Evolutionary conservation across 2,888 invertebrate genomes (phyloP).

Genomic region (Tigriopus californicus): DNA sequence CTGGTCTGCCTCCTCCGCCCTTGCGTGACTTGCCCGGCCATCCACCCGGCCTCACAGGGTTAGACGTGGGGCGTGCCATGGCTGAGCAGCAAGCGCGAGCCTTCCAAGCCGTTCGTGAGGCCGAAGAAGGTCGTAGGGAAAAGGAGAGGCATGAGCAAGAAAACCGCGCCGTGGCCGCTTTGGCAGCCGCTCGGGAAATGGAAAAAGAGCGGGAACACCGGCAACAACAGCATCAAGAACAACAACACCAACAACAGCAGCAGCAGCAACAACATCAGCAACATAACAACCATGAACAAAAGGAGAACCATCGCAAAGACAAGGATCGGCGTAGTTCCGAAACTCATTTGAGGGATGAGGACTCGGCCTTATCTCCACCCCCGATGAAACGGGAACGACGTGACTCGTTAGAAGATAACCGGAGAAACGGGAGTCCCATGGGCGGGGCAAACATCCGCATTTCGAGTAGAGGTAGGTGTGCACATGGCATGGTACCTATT

Average conservation of each 20-base stretch:
- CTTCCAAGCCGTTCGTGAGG: no score
- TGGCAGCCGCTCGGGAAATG: no score
- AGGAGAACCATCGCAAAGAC: not conserved
- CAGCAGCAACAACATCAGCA: not conserved
- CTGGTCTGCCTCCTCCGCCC: constrained; percentile 6
- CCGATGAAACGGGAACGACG: constrained; percentile 15
- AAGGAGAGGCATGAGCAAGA: no score
- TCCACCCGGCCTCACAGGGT: not conserved
- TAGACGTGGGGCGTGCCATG: no score
- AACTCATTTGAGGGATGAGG: not conserved
- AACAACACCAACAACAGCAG: not conserved
- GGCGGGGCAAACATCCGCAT: constrained; percentile 64
- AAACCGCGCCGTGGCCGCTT: no score
- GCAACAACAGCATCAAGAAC: not conserved
- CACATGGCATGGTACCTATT: not conserved
- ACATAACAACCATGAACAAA: not conserved
- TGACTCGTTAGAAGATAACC: not conserved
- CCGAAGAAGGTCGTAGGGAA: no score
- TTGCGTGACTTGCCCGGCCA: not conserved
- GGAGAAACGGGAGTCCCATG: constrained; percentile 34
- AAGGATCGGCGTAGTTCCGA: no score
- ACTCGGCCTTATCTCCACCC: constrained; percentile 37
- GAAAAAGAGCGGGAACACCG: not conserved
- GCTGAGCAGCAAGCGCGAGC: no score
- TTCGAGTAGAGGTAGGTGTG: constrained; percentile 53